Conservation (phyloP, 2,797 vertebrate genomes). For the Fistularia tabacaria region DNA sequence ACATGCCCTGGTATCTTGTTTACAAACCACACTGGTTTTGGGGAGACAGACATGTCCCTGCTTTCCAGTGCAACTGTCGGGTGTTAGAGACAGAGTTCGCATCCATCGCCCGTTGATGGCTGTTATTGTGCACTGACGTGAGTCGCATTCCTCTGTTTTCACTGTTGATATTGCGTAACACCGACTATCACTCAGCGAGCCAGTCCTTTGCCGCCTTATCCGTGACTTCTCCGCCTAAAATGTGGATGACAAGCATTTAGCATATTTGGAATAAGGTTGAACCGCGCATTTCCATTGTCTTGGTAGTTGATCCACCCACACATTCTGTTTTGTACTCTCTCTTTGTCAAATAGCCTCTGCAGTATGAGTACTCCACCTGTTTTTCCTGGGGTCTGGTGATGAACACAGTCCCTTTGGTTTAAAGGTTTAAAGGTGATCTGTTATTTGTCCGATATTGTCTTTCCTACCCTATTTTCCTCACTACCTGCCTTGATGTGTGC, state of each 20-base stretch:
- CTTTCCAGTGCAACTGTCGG: slow-evolving; percentile 2
- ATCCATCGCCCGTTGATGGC: slow-evolving; percentile 31
- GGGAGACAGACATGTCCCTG: slow-evolving; percentile 16
- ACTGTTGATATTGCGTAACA: slow-evolving; percentile 76
- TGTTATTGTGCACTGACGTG: slow-evolving; percentile 57
- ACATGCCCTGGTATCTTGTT: slow-evolving; percentile 35
- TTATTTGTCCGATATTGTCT: slow-evolving; percentile 4
- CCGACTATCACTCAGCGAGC: slow-evolving; percentile 39
- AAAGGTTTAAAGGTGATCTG: neutral
- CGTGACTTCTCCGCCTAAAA: slow-evolving; percentile 33
- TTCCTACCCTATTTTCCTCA: slow-evolving; percentile 1
- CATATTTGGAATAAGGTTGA: slow-evolving; percentile 3
- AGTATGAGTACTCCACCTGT: slow-evolving; percentile 21
- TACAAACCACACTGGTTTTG: slow-evolving; percentile 24
- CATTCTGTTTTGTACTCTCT: slow-evolving; percentile 13
- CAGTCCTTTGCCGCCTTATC: slow-evolving; percentile 42
- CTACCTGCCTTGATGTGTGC: slow-evolving; percentile 15
- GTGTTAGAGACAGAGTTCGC: slow-evolving; percentile 29
- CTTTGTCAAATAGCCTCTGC: slow-evolving; percentile 27
- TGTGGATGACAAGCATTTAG: slow-evolving; percentile 23
- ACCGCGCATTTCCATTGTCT: neutral
- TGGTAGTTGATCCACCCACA: slow-evolving; percentile 26
- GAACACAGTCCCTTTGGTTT: slow-evolving; percentile 16
- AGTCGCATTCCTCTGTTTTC: slow-evolving; percentile 72
- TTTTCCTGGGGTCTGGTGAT: slow-evolving; percentile 19